These are phyloP conservation scores for Biston betularia DNA, from an alignment of 2,888 invertebrate genomes.

Conservation along the genomic window DNA sequence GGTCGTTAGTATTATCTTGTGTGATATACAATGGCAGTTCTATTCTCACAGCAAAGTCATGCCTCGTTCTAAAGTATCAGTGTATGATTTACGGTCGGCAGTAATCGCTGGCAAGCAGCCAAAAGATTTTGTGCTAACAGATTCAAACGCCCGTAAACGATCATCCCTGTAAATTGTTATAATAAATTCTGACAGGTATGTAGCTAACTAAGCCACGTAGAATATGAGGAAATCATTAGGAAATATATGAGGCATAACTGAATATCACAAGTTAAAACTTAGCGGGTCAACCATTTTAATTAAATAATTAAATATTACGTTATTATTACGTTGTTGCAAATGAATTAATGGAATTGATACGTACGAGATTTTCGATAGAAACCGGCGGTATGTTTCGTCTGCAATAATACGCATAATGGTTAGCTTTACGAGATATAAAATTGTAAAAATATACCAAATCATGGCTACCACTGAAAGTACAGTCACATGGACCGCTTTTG, in stretches of 20 bases:
- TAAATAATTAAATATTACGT: slow-evolving; percentile 35
- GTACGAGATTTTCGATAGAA: slow-evolving; percentile 40
- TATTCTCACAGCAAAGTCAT: slow-evolving; percentile 36
- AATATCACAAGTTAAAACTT: background rate
- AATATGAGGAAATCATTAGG: slow-evolving; percentile 20
- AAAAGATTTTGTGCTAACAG: slow-evolving; percentile 43
- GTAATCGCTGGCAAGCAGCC: slow-evolving; percentile 63
- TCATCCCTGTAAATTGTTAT: slow-evolving; percentile 2
- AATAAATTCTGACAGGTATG: slow-evolving; percentile 8
- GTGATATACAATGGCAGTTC: slow-evolving; percentile 30
- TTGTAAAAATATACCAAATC: slow-evolving; percentile 37
- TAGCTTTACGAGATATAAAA: slow-evolving; percentile 48
- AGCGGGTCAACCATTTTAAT: slow-evolving; percentile 23
- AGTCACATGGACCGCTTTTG: slow-evolving; percentile 14
- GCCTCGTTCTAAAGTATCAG: slow-evolving; percentile 56
- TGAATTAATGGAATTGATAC: slow-evolving; percentile 27
- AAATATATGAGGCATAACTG: slow-evolving; percentile 28
- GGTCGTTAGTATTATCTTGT: slow-evolving; percentile 23
- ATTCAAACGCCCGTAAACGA: slow-evolving; percentile 45
- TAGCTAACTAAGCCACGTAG: background rate
- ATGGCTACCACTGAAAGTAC: slow-evolving; percentile 20
- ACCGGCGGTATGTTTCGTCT: slow-evolving; percentile 43
- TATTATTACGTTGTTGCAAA: slow-evolving; percentile 38
- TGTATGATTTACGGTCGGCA: slow-evolving; percentile 59
- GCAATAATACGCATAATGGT: slow-evolving; percentile 48